phyloP scores from a whole-genome alignment of 2,888 invertebrate genomes.

The Ferrisia virgata region DNA sequence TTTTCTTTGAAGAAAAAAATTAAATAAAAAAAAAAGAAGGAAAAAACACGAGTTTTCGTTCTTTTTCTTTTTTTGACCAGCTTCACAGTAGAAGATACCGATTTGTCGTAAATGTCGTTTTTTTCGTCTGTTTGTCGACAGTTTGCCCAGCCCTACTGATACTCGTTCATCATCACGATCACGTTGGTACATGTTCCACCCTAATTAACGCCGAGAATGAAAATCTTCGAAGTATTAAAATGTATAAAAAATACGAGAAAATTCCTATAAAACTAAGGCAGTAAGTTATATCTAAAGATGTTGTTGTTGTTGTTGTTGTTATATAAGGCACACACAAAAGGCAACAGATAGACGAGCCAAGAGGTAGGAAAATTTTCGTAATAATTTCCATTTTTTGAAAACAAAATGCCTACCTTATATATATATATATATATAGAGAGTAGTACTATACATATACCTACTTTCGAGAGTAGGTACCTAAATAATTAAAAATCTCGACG shows the following conservation, averaged over 20 bases:
- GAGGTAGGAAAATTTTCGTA: neutral
- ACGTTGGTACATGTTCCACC: neutral
- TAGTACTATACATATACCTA: too few relatives aligned
- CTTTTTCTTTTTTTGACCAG: too few relatives aligned
- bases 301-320: too few relatives aligned
- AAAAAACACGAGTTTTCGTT: too few relatives aligned
- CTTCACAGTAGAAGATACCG: too few relatives aligned
- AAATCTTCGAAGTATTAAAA: neutral
- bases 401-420: neutral
- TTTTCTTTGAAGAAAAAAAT: neutral
- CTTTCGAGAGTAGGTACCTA: neutral
- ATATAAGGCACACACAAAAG: neutral
- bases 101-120: too few relatives aligned
- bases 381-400: neutral
- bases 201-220: constrained; percentile 21
- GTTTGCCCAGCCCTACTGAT: too few relatives aligned
- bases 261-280: neutral
- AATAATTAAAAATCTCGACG: neutral
- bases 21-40: neutral
- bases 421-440: too few relatives aligned
- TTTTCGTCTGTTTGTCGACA: neutral
- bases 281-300: neutral
- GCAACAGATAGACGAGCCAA: neutral
- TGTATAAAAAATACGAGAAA: neutral
- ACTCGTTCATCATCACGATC: neutral